Evolutionary conservation across 2,797 vertebrate genomes (phyloP), one percentile per base, ranked within the genome.

Genomic region (Pitangus sulphuratus): DNA sequence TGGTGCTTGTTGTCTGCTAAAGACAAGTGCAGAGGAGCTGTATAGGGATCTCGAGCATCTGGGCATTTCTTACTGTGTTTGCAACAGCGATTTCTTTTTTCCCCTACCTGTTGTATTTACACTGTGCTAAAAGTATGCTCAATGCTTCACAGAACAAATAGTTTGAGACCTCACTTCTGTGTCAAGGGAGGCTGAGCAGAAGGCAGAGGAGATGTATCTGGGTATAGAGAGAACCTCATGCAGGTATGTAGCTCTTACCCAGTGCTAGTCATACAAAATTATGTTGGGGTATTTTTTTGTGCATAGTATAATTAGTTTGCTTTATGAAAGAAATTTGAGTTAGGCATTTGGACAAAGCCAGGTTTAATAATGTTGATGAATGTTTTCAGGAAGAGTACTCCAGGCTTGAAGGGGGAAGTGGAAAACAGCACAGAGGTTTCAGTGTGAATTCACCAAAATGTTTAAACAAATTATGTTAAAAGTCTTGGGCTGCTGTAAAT

Each of bases 381-480:
- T 90, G 51, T 76, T 83, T 96, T 87, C 89, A 94, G 94, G 87
- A 94, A 88, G 82, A 84, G 61, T 64, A 33, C 22, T 83, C 39
- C 18, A 44, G 48, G 56, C 68, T 87, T 57, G 44, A 82, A 87
- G 45, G 18, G 47, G 58, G 91, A 88, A 93, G 80, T 84, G 37
- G 72, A 91, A 91, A 93, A 64, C n/a, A 84, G 66, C 35, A 44
- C 57, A 91, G 69, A 90, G 66, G 30, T 76, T 86, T 79, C 26
- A 31, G 60, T 69, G 77, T 84, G 77, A 79, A 76, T 90, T 84
- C 54, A 75, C 87, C 58, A 79, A 84, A 94, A 75, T 15, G 18
- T 78, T 92, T 85, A 48, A 94, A 48, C 24, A 66, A 60, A 87
- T 95, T 80, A 45, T 80, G 40, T 40, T 40, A 1, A 7, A 74